Evolutionary conservation across 23 tunicate species (phyloP).

Genomic region (Styela plicata): DNA sequence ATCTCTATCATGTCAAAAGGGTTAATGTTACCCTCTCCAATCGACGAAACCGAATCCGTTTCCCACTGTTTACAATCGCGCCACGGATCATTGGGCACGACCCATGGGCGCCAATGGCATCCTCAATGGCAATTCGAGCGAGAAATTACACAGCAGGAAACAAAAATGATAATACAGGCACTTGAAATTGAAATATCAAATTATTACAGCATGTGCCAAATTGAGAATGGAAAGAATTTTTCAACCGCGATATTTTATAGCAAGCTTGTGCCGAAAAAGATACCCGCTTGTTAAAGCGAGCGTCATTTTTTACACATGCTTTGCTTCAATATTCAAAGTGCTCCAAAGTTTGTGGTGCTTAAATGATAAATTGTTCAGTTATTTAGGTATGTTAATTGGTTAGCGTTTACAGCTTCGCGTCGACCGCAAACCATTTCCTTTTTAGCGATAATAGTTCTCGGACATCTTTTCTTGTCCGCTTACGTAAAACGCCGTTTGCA

Average conservation of each 20-base stretch:
- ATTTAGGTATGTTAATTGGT: background rate
- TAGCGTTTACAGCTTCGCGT: background rate
- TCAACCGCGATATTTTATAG: too few species aligned
- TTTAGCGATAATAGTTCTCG: background rate
- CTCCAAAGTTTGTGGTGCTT: too few species aligned
- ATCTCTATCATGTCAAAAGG: background rate
- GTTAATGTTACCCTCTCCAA: background rate
- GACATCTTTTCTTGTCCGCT: background rate
- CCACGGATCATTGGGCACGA: conserved; percentile 10
- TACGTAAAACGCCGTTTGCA: background rate
- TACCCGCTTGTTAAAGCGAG: too few species aligned
- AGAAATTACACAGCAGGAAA: background rate
- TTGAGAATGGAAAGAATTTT: too few species aligned
- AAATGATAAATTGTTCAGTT: too few species aligned
- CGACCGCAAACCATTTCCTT: background rate
- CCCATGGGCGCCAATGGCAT: conserved; percentile 3
- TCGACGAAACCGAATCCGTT: conserved; percentile 2
- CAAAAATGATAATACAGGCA: background rate
- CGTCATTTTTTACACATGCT: too few species aligned
- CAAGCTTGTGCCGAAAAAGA: too few species aligned
- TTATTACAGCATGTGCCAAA: too few species aligned
- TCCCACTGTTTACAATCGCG: conserved; percentile 16
- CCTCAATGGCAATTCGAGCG: background rate
- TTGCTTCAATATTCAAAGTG: too few species aligned
- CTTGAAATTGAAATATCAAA: background rate